Conservation (phyloP, 2,888 invertebrate genomes). For the Nebria salina region DNA sequence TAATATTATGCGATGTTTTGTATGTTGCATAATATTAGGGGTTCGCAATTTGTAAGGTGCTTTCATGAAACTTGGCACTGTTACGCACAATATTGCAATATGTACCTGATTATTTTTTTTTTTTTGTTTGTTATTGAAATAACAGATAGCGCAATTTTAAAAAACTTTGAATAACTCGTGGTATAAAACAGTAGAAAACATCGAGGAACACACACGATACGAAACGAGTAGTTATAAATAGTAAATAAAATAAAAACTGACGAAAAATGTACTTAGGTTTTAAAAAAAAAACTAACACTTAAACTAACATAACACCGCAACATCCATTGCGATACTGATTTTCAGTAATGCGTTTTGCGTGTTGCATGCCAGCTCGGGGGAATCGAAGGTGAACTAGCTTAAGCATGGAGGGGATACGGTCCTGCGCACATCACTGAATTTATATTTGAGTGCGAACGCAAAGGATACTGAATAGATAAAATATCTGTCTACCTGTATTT, state of each 20-base stretch:
- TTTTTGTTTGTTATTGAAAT: conserved; percentile 8
- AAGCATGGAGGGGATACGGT: background rate
- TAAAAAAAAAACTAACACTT: conserved; percentile 16
- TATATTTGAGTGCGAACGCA: background rate
- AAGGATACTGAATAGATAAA: background rate
- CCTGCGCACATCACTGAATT: background rate
- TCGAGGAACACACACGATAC: conserved; percentile 17
- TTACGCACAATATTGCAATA: conserved; percentile 10
- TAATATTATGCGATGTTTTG: background rate
- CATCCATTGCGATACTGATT: conserved; percentile 41
- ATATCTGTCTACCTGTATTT: background rate
- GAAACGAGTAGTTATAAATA: conserved; percentile 31
- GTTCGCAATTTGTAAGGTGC: background rate
- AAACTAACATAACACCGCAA: conserved; percentile 29
- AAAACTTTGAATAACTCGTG: conserved; percentile 25
- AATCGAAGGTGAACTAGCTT: background rate
- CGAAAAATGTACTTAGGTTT: conserved; percentile 7
- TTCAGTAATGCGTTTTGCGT: background rate
- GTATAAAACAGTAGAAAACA: conserved; percentile 7
- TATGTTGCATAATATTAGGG: background rate
- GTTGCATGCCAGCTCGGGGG: conserved; percentile 5
- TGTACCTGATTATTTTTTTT: conserved; percentile 32
- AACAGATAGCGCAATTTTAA: conserved; percentile 32
- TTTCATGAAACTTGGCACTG: background rate
- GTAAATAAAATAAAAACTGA: conserved; percentile 20